These are phyloP conservation scores for Neocrepidodera transversa DNA, from an alignment of 2,888 invertebrate species.

Conservation along the genomic window DNA sequence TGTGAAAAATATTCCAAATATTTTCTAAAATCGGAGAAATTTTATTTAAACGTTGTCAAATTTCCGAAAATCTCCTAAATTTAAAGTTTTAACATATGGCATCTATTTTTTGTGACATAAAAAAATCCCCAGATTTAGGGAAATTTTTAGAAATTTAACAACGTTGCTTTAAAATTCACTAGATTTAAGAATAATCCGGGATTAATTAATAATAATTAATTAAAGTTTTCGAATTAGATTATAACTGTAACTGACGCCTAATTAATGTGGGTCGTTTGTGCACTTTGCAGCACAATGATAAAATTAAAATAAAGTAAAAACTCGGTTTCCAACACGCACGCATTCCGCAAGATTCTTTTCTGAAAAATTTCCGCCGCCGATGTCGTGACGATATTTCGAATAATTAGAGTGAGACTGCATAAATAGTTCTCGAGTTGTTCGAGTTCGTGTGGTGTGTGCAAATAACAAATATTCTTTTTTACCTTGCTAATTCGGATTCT, in stretches of 20 bases:
- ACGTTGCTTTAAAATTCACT: too few relatives aligned
- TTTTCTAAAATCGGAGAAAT: too few relatives aligned
- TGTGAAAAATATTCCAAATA: too few relatives aligned
- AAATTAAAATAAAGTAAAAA: slow-evolving; percentile 8
- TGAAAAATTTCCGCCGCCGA: background rate
- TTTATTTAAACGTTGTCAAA: too few relatives aligned
- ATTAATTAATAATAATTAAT: background rate
- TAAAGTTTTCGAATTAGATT: background rate
- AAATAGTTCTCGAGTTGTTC: too few relatives aligned
- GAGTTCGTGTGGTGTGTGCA: too few relatives aligned
- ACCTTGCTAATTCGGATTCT: background rate
- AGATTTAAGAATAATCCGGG: too few relatives aligned
- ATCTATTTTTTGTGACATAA: too few relatives aligned
- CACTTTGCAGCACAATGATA: slow-evolving; percentile 6
- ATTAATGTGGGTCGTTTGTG: slow-evolving; percentile 3
- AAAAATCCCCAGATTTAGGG: too few relatives aligned
- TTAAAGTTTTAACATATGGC: too few relatives aligned
- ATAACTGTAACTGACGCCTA: background rate
- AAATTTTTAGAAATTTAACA: too few relatives aligned
- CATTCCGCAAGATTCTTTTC: slow-evolving; percentile 3
- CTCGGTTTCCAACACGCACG: slow-evolving; percentile 1
- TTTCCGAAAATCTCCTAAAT: too few relatives aligned
- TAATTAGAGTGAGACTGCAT: slow-evolving; percentile 11
- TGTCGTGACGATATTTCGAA: slow-evolving; percentile 9
- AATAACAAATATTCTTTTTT: slow-evolving; percentile 3